A percentile compares a stretch with the other conserved stretches of the same genome.
phyloP scores from a whole-genome alignment of 2,113 vertebrate genomes.

The Triplophysa tibetana region DNA sequence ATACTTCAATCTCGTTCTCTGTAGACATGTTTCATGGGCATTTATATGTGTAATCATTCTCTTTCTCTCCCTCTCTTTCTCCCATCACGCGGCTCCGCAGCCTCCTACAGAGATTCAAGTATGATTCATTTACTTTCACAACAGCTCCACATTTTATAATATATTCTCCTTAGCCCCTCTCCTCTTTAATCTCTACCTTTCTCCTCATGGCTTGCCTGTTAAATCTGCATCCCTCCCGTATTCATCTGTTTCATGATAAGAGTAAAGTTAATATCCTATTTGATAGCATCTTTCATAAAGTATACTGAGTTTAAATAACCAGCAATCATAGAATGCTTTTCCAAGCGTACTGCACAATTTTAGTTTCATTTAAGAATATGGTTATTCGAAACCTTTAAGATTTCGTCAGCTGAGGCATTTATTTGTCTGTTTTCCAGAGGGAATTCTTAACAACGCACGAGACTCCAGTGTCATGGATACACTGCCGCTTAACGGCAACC shows the following conservation, averaged over 20 bases:
- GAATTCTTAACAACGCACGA: slow-evolving; percentile 98
- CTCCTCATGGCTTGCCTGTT: neutral
- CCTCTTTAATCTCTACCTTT: slow-evolving; percentile 12
- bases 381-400: neutral
- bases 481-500: slow-evolving; percentile 99
- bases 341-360: neutral
- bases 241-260: slow-evolving; percentile 20
- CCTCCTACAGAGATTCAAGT: slow-evolving; percentile 99
- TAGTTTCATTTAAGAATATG: neutral
- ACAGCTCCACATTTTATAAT: slow-evolving; percentile 84
- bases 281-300: slow-evolving; percentile 38
- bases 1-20: slow-evolving; percentile 69
- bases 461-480: slow-evolving; percentile 99
- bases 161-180: slow-evolving; percentile 3
- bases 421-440: slow-evolving; percentile 85
- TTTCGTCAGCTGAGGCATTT: neutral
- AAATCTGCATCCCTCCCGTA: neutral
- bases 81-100: slow-evolving; percentile 94
- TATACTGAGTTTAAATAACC: neutral
- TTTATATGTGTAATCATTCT: slow-evolving; percentile 53
- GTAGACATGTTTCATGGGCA: slow-evolving; percentile 74
- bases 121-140: slow-evolving; percentile 81
- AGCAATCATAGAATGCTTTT: slow-evolving; percentile 6
- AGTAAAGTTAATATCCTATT: slow-evolving; percentile 33
- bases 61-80: slow-evolving; percentile 53